Evolutionary conservation across 2,888 invertebrate species (phyloP).

Genomic region (Psylliodes chrysocephalus): DNA sequence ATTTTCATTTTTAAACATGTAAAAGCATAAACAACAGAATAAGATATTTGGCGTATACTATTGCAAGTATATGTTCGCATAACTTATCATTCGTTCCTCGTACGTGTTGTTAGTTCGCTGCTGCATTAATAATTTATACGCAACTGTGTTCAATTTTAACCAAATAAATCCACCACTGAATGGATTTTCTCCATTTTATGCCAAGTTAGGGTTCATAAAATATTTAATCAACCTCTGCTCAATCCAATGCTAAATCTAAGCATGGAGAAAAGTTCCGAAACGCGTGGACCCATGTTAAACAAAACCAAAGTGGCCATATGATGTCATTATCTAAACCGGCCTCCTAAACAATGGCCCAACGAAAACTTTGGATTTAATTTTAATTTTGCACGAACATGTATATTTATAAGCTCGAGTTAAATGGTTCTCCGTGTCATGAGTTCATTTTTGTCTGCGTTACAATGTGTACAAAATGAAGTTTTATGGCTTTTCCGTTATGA

Average conservation of each 20-base stretch:
- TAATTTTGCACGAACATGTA: constrained; percentile 9
- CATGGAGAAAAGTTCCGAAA: constrained; percentile 8
- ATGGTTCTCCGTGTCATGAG: constrained; percentile 6
- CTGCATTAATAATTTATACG: too few species aligned
- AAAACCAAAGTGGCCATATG: constrained; percentile 8
- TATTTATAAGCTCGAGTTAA: constrained; percentile 1
- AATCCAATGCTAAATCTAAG: constrained; percentile 15
- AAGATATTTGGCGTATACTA: too few species aligned
- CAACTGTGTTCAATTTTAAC: too few species aligned
- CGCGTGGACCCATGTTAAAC: constrained; percentile 1
- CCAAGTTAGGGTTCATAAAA: constrained; percentile 10
- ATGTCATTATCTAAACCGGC: constrained; percentile 19
- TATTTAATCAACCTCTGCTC: constrained; percentile 21
- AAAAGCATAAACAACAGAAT: too few species aligned
- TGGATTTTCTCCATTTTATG: constrained; percentile 11
- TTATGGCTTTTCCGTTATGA: constrained; percentile 7
- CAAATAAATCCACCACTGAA: too few species aligned
- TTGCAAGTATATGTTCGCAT: too few species aligned
- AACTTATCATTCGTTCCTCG: too few species aligned
- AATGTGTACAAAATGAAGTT: constrained; percentile 12
- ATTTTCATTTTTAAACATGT: too few species aligned
- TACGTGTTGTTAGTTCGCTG: too few species aligned
- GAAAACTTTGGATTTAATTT: constrained; percentile 8
- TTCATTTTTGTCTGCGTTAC: constrained; percentile 8
- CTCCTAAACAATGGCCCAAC: constrained; percentile 18